Evolutionary conservation across 2,113 vertebrate genomes (phyloP).

Genomic region (Castor canadensis): DNA sequence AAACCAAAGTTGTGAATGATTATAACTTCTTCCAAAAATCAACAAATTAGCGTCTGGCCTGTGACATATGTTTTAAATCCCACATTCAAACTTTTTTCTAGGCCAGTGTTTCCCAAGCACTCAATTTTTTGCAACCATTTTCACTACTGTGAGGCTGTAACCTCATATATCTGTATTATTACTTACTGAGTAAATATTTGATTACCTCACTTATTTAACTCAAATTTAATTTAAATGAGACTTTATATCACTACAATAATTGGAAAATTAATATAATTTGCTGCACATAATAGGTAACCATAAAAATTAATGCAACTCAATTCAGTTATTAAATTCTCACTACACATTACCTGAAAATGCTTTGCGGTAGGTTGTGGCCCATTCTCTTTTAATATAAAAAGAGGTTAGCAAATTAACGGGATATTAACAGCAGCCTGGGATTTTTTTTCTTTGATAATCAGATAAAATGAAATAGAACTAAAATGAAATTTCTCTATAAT

Average conservation of each 20-base stretch:
- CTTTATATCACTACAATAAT: background rate
- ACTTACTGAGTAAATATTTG: background rate
- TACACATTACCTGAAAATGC: background rate
- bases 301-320: background rate
- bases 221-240: conserved; percentile 1
- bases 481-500: background rate
- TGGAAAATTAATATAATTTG: background rate
- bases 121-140: background rate
- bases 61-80: background rate
- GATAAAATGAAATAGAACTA: background rate
- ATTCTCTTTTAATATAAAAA: background rate
- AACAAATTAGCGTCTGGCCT: background rate
- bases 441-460: background rate
- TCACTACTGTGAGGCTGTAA: background rate
- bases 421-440: background rate
- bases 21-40: background rate
- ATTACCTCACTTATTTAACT: background rate
- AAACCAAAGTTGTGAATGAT: background rate
- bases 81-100: background rate
- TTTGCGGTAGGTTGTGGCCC: background rate
- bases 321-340: background rate
- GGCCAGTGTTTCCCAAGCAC: background rate
- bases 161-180: background rate
- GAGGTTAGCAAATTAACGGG: background rate
- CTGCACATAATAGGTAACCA: background rate